A percentile compares a stretch with the other conserved stretches of the same genome.
Evolutionary conservation across 2,113 vertebrate species (phyloP).

Genomic region (Hippocampus comes): DNA sequence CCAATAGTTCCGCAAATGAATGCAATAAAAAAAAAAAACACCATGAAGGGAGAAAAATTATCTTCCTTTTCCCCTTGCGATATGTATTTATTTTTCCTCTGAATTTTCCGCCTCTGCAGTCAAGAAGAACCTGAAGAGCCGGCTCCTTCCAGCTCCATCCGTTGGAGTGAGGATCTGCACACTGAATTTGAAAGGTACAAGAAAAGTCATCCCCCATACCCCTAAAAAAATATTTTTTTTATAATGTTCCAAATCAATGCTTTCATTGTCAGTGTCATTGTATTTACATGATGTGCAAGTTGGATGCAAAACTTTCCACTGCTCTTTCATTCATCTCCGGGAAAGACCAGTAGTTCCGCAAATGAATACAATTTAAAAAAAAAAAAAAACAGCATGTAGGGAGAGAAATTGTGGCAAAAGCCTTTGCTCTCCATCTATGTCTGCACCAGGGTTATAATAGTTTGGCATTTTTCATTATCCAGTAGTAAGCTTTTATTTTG

Average conservation of each 20-base stretch:
- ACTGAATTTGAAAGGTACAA: slow-evolving; percentile 53
- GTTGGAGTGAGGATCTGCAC: slow-evolving; percentile 62
- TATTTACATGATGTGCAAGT: slow-evolving; percentile 24
- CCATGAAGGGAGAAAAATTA: slow-evolving; percentile 40
- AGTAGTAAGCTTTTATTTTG: no score
- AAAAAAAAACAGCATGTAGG: slow-evolving; percentile 32
- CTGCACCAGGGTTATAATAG: not conserved
- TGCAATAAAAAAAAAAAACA: slow-evolving; percentile 20
- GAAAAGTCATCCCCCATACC: not conserved
- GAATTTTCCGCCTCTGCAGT: slow-evolving; percentile 26
- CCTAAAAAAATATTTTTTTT: slow-evolving; percentile 15
- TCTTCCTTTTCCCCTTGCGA: no score
- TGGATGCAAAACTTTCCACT: slow-evolving; percentile 2
- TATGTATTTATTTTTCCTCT: not conserved
- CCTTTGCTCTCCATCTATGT: slow-evolving; percentile 5
- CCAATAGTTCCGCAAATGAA: slow-evolving; percentile 40
- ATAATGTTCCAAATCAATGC: slow-evolving; percentile 34
- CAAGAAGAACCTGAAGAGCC: slow-evolving; percentile 37
- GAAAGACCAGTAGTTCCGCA: slow-evolving; percentile 32
- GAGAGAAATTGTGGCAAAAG: slow-evolving; percentile 24
- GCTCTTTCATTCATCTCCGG: slow-evolving; percentile 22
- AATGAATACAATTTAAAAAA: slow-evolving; percentile 47
- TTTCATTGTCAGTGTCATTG: slow-evolving; percentile 23
- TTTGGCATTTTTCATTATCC: no score
- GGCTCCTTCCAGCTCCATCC: slow-evolving; percentile 45